Conservation (phyloP, 2,797 vertebrate species). For the Sitta carolinensis region DNA sequence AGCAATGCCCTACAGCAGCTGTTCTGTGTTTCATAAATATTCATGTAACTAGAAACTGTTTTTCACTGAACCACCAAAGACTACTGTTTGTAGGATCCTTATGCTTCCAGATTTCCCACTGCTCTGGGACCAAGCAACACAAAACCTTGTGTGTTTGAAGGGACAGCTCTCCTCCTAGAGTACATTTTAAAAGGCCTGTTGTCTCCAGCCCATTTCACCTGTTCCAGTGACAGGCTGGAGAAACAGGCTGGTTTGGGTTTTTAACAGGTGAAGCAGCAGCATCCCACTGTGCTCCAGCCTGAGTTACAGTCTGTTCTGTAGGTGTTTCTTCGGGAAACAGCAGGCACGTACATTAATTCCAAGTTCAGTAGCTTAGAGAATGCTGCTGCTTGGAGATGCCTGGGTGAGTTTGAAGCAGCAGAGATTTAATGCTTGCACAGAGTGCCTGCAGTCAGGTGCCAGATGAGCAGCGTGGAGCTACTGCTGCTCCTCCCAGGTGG, state of each 20-base stretch:
- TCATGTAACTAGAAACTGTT: background rate
- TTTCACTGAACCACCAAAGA: background rate
- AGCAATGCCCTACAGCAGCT: background rate
- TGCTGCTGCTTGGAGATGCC: background rate
- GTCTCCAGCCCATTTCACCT: background rate
- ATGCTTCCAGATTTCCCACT: background rate
- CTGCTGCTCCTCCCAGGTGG: background rate
- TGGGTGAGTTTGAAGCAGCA: background rate
- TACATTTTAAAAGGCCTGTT: background rate
- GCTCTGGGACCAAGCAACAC: background rate
- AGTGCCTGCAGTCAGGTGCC: background rate
- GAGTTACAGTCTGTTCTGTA: background rate
- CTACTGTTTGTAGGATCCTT: background rate
- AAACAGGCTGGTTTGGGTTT: background rate
- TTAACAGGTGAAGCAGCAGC: background rate
- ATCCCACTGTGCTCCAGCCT: background rate
- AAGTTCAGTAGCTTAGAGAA: background rate
- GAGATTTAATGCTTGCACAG: background rate
- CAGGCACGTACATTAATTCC: background rate
- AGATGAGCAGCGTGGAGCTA: background rate
- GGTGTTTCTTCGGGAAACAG: background rate
- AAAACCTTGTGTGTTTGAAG: background rate
- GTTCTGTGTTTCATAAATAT: background rate
- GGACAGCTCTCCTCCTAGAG: fast-evolving
- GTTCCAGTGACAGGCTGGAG: background rate